phyloP scores from a whole-genome alignment of 1,140 invertebrate species.

The Nymphalis io region DNA sequence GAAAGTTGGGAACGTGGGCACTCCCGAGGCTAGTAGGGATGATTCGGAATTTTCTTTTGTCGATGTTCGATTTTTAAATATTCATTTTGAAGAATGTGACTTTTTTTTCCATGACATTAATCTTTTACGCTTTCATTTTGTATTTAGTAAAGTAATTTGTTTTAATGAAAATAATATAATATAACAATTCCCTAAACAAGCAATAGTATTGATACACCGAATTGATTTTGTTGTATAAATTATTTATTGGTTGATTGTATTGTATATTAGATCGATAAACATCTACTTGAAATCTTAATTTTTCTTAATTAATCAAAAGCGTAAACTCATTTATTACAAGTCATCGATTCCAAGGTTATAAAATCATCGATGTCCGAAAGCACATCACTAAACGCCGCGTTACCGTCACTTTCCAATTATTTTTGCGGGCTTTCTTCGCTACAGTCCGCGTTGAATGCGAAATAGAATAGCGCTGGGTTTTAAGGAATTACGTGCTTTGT shows the following conservation, averaged over 20 bases:
- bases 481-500: constrained; percentile 76
- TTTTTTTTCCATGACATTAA: background rate
- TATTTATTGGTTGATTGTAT: too few species aligned
- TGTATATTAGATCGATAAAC: too few species aligned
- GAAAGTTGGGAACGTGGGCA: constrained; percentile 78
- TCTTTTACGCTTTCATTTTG: background rate
- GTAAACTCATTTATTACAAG: too few species aligned
- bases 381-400: constrained; percentile 51
- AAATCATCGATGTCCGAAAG: constrained; percentile 39
- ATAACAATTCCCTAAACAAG: too few species aligned
- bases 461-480: constrained; percentile 70
- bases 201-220: too few species aligned
- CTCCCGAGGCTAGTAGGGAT: constrained; percentile 63
- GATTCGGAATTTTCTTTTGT: constrained; percentile 41
- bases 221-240: too few species aligned
- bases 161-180: too few species aligned
- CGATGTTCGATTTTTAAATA: constrained; percentile 37
- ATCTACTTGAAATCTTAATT: too few species aligned
- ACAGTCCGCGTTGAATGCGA: constrained; percentile 61
- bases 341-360: background rate
- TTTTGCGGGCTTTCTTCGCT: constrained; percentile 73
- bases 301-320: too few species aligned
- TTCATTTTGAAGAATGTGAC: too few species aligned
- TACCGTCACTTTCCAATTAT: constrained; percentile 77
- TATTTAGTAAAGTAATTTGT: background rate